A percentile compares a stretch with the other conserved stretches of the same genome.
phyloP scores from a whole-genome alignment of 1,140 invertebrate species.

The Medauroidea extradentata region DNA sequence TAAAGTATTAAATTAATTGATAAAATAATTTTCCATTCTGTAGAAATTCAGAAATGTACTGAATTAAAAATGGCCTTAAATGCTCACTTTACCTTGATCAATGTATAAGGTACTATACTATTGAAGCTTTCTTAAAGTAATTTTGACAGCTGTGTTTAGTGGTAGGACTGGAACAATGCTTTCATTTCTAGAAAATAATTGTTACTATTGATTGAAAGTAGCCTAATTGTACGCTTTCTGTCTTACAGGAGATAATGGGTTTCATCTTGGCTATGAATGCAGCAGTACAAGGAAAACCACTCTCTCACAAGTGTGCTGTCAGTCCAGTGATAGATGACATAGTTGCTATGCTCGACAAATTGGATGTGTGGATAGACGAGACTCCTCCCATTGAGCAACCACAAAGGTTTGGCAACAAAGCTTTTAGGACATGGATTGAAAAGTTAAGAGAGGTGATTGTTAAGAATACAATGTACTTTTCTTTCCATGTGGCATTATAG shows the following conservation, averaged over 20 bases:
- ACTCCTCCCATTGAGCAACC: conserved; percentile 90
- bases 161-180: not conserved
- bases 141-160: too few relatives aligned
- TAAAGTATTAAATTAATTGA: too few relatives aligned
- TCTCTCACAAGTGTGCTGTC: conserved; percentile 57
- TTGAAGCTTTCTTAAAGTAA: too few relatives aligned
- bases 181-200: not conserved
- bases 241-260: conserved; percentile 73
- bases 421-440: conserved; percentile 82
- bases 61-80: too few relatives aligned
- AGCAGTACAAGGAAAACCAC: conserved; percentile 72
- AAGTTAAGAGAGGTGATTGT: conserved; percentile 67
- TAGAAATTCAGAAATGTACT: too few relatives aligned
- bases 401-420: conserved; percentile 94
- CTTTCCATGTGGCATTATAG: too few relatives aligned
- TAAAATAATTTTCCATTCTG: too few relatives aligned
- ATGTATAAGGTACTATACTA: too few relatives aligned
- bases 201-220: not conserved
- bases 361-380: conserved; percentile 74
- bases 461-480: too few relatives aligned
- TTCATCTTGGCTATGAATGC: conserved; percentile 84
- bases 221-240: conserved; percentile 10
- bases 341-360: conserved; percentile 62
- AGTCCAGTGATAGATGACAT: conserved; percentile 61
- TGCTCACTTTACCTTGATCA: too few relatives aligned